These are phyloP conservation scores for Agrotis segetum DNA, from an alignment of 2,888 invertebrate species.

Conservation along the genomic window DNA sequence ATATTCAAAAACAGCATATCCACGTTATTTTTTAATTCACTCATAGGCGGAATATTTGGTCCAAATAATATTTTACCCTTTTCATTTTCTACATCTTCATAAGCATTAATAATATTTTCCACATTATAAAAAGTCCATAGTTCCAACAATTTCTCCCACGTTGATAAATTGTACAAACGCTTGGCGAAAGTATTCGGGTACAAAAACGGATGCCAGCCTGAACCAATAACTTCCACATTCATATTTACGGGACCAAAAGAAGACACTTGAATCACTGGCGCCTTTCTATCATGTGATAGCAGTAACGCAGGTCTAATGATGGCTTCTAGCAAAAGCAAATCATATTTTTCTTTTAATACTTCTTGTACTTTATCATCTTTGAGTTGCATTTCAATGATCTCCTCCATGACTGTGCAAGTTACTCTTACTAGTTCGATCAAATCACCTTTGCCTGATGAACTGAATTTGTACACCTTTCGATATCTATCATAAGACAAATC, in stretches of 20 bases:
- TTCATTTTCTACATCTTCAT: constrained; percentile 54
- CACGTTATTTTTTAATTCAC: constrained; percentile 67
- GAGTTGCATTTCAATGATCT: constrained; percentile 8
- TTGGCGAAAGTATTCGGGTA: constrained; percentile 64
- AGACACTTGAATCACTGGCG: constrained; percentile 62
- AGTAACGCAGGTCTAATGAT: constrained; percentile 11
- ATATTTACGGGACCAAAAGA: constrained; percentile 62
- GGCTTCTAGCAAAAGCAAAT: constrained; percentile 22
- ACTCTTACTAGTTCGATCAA: background rate
- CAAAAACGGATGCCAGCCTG: constrained; percentile 67
- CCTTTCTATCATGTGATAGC: constrained; percentile 10
- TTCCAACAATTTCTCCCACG: constrained; percentile 70
- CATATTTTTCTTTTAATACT: constrained; percentile 19
- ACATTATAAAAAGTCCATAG: constrained; percentile 49
- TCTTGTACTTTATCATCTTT: constrained; percentile 6
- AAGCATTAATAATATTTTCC: constrained; percentile 27
- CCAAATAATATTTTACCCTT: constrained; percentile 65
- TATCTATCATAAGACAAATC: constrained; percentile 67
- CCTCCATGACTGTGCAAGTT: background rate
- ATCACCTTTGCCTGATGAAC: constrained; percentile 6
- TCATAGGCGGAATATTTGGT: constrained; percentile 58
- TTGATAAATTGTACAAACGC: constrained; percentile 64
- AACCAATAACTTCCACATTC: constrained; percentile 63
- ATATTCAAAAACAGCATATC: constrained; percentile 82
- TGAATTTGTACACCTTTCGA: constrained; percentile 5